Evolutionary conservation across 2,888 invertebrate species (phyloP), one percentile per base, ranked within the genome.

Genomic region (Biston betularia): DNA sequence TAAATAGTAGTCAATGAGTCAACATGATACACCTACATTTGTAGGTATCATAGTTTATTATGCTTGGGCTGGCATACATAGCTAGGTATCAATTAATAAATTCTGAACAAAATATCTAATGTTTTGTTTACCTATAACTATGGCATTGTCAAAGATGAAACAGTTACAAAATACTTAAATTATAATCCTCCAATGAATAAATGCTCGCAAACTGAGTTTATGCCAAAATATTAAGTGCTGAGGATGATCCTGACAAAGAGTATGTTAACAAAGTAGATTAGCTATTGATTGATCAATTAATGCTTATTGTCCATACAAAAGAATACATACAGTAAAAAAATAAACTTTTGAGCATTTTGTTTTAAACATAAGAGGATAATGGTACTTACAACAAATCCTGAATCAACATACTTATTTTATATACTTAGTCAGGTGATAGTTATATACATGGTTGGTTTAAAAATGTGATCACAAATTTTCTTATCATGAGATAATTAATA

Each of bases 401-500:
- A 63, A 44, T 56, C n/a, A 56, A 44, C 45, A 9, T 40, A 40
- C 10, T 33, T 48, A 24, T 11, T 46, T 46, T 24, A 42, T 49
- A 5, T 52, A 38, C 14, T 8, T 33, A 54, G 4, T 59, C 55
- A 33, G 15, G 44, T 40, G 35, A 57, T 58, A 69, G 50, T 11
- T 63, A 69, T 70, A 48, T 61, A 66, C 66, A 53, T 10, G 38
- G 10, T 52, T 48, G 59, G 52, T 10, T 46, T 63, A 66, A 57
- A 59, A 62, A 67, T 50, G 38, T 38, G 66, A 69, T 69, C 68
- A 71, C 70, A 66, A 57, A 65, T 38, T 54, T 42, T 15, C n/a
- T 34, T 6, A 63, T 45, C 11, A 38, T 14, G 42, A 15, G n/a
- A 44, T 14, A 33, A 2, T 9, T 14, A 33, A 2, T 10, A 46